A percentile compares a stretch with the other conserved stretches of the same genome.
Conservation (phyloP, 2,888 invertebrate genomes). For the Eledona agricola region DNA sequence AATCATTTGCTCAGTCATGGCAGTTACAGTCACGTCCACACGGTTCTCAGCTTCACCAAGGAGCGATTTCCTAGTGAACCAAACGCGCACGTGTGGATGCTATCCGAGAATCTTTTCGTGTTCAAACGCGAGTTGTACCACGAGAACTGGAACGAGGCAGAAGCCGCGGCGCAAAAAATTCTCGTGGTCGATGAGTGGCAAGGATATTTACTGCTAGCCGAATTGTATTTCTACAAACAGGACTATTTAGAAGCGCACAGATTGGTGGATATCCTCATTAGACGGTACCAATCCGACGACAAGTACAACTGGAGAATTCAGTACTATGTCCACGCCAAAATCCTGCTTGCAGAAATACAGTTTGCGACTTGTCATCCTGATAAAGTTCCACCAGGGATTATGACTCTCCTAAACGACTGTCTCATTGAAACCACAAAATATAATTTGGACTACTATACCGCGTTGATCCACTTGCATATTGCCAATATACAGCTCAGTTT, state of each 20-base stretch:
- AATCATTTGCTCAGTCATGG: constrained; percentile 67
- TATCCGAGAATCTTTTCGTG: constrained; percentile 68
- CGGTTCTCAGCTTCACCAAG: constrained; percentile 70
- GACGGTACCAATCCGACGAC: constrained; percentile 66
- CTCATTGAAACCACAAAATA: constrained; percentile 78
- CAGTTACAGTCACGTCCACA: constrained; percentile 66
- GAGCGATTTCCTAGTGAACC: constrained; percentile 72
- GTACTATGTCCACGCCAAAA: constrained; percentile 72
- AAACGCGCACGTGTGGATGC: constrained; percentile 72
- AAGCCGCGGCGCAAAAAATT: constrained; percentile 73
- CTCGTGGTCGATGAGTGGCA: constrained; percentile 74
- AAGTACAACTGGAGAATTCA: constrained; percentile 66
- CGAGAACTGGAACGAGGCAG: constrained; percentile 76
- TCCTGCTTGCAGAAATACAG: constrained; percentile 74
- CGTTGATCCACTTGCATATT: constrained; percentile 79
- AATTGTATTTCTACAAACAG: constrained; percentile 67
- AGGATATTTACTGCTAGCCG: constrained; percentile 68
- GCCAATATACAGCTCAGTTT: constrained; percentile 80
- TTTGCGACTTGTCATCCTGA: constrained; percentile 64
- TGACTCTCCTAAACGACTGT: constrained; percentile 73
- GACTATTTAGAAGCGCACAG: constrained; percentile 60
- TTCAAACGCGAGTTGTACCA: constrained; percentile 59
- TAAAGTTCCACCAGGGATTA: constrained; percentile 66
- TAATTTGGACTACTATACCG: constrained; percentile 79
- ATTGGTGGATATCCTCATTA: constrained; percentile 65